phyloP scores from a whole-genome alignment of 2,797 vertebrate genomes.

The Synaphobranchus kaupii region DNA sequence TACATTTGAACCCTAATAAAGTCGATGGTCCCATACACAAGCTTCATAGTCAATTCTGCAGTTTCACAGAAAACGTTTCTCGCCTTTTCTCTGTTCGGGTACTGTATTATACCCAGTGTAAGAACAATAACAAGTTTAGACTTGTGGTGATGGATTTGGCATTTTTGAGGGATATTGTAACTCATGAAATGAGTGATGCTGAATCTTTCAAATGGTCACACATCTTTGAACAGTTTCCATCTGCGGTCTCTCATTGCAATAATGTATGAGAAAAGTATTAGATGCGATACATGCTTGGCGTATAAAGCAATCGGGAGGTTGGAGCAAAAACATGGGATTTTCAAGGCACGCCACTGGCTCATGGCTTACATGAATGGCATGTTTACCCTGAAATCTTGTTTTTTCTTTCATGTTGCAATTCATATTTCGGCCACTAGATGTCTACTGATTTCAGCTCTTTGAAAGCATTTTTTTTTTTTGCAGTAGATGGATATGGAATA shows the following conservation, averaged over 20 bases:
- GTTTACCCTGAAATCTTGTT: not conserved
- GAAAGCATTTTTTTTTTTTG: not conserved
- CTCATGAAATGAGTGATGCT: no score
- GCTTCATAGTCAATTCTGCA: no score
- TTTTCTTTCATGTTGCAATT: not conserved
- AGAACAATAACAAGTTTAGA: no score
- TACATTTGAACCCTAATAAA: no score
- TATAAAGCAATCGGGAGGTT: not conserved
- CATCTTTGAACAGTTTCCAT: not conserved
- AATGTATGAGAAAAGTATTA: not conserved
- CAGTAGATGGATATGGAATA: not conserved
- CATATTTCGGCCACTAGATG: slow-evolving; percentile 11
- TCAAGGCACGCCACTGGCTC: not conserved
- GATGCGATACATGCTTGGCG: not conserved
- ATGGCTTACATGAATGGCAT: not conserved
- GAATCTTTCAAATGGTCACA: no score
- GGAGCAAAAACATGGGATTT: not conserved
- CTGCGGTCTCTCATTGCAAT: not conserved
- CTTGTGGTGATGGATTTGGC: no score
- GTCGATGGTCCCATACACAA: no score
- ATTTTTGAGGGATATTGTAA: no score
- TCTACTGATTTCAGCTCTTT: not conserved
- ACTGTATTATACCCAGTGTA: no score
- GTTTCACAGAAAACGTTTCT: no score
- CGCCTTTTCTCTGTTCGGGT: not conserved